phyloP scores from a whole-genome alignment of 2,888 invertebrate genomes.

The Ichneumoninae sp. region DNA sequence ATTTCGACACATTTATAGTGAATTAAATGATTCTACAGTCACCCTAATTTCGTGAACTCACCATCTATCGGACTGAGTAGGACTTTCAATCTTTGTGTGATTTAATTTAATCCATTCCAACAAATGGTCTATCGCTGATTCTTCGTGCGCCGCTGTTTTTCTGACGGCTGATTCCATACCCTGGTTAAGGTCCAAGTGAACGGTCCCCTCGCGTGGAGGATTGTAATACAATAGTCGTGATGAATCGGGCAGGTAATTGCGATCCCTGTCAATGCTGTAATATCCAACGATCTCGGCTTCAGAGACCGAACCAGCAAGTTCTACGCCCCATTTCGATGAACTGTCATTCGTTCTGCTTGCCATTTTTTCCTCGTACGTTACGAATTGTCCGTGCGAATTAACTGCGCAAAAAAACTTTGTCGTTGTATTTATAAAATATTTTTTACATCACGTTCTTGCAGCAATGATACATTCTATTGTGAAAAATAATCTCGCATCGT shows the following conservation, averaged over 20 bases:
- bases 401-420: background rate
- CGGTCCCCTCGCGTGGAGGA: slow-evolving; percentile 77
- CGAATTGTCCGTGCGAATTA: background rate
- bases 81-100: slow-evolving; percentile 47
- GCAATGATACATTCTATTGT: no score
- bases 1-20: background rate
- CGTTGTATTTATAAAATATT: background rate
- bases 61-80: slow-evolving; percentile 58
- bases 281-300: slow-evolving; percentile 86
- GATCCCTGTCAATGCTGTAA: slow-evolving; percentile 85
- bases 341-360: background rate
- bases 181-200: slow-evolving; percentile 85
- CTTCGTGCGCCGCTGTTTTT: slow-evolving; percentile 74
- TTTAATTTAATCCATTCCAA: slow-evolving; percentile 85
- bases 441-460: no score
- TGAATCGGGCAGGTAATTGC: slow-evolving; percentile 76
- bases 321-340: background rate
- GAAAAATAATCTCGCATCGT: no score
- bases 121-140: slow-evolving; percentile 86
- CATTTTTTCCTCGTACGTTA: background rate
- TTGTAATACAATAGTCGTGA: slow-evolving; percentile 85
- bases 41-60: slow-evolving; percentile 16
- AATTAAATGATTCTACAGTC: background rate
- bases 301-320: background rate
- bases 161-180: slow-evolving; percentile 82